Percentiles rank a stretch among this genome's conserved stretches.
Evolutionary conservation across 2,888 invertebrate species (phyloP).

Genomic region (Tryphoninae sp.): DNA sequence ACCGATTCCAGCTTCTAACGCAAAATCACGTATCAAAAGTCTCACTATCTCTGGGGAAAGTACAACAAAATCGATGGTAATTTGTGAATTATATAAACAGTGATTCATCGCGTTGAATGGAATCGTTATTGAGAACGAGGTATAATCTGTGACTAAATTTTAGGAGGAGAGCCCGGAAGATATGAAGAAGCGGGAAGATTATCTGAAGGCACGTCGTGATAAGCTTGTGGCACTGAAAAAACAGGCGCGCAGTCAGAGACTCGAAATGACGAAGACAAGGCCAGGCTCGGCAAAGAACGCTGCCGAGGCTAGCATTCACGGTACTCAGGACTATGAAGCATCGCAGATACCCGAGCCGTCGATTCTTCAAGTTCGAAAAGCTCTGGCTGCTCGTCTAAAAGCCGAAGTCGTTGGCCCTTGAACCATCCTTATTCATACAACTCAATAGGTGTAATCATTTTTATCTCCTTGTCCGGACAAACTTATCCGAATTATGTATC

Average conservation of each 20-base stretch:
- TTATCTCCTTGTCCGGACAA: no score
- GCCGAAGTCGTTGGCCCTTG: constrained; percentile 89
- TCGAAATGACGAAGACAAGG: constrained; percentile 84
- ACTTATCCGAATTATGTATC: no score
- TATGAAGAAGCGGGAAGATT: constrained; percentile 90
- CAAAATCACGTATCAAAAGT: constrained; percentile 20
- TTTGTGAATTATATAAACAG: neutral
- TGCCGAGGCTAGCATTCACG: constrained; percentile 77
- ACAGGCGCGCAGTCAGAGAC: constrained; percentile 91
- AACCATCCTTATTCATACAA: constrained; percentile 65
- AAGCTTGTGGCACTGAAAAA: constrained; percentile 95
- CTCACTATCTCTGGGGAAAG: constrained; percentile 15
- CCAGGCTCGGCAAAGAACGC: constrained; percentile 77
- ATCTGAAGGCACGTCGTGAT: constrained; percentile 94
- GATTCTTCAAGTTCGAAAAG: constrained; percentile 90
- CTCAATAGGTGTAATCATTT: no score
- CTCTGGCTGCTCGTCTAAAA: constrained; percentile 92
- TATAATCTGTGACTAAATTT: neutral
- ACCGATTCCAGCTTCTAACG: constrained; percentile 66
- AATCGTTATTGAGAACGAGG: neutral
- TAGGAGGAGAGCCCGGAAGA: constrained; percentile 82
- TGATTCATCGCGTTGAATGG: neutral
- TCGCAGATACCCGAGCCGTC: constrained; percentile 79
- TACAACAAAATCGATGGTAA: constrained; percentile 40
- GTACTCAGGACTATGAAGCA: constrained; percentile 72